These are phyloP conservation scores for Dusona sp. DNA, from an alignment of 2,888 invertebrate species.

Conservation along the genomic window DNA sequence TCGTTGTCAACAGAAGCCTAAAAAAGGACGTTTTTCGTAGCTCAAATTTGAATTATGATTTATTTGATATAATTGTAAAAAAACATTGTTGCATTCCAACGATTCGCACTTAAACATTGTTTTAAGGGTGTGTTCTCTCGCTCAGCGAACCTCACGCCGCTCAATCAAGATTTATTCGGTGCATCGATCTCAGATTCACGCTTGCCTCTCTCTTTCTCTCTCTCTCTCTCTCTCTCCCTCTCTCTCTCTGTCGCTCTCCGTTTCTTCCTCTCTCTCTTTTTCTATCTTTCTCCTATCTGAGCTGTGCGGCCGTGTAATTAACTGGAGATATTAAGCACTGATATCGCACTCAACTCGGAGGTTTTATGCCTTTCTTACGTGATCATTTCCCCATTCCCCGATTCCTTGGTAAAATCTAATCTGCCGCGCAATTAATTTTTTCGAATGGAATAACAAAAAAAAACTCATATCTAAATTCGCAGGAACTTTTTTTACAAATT, in stretches of 20 bases:
- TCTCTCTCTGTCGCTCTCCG: constrained; percentile 10
- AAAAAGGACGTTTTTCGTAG: too few relatives aligned
- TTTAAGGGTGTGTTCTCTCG: constrained; percentile 47
- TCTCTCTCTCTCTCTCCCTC: constrained; percentile 6
- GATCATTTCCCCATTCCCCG: constrained; percentile 29
- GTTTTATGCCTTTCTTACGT: constrained; percentile 49
- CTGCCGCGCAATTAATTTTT: background rate
- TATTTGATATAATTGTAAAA: background rate
- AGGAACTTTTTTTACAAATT: background rate
- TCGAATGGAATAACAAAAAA: background rate
- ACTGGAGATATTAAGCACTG: constrained; percentile 51
- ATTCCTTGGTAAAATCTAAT: constrained; percentile 36
- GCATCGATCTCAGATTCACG: constrained; percentile 61
- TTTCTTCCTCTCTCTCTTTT: background rate
- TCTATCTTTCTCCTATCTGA: constrained; percentile 22
- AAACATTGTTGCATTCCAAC: background rate
- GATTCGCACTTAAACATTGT: constrained; percentile 21
- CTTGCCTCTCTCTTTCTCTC: constrained; percentile 5
- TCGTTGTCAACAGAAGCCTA: too few relatives aligned
- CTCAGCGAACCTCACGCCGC: constrained; percentile 56
- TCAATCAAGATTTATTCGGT: constrained; percentile 59
- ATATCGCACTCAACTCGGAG: constrained; percentile 46
- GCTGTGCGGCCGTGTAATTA: constrained; percentile 53
- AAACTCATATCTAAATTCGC: background rate
- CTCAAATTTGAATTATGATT: too few relatives aligned